Evolutionary conservation across 2,113 vertebrate species (phyloP), one percentile per base, ranked within the genome.

Genomic region (Ibidorhyncha struthersii): DNA sequence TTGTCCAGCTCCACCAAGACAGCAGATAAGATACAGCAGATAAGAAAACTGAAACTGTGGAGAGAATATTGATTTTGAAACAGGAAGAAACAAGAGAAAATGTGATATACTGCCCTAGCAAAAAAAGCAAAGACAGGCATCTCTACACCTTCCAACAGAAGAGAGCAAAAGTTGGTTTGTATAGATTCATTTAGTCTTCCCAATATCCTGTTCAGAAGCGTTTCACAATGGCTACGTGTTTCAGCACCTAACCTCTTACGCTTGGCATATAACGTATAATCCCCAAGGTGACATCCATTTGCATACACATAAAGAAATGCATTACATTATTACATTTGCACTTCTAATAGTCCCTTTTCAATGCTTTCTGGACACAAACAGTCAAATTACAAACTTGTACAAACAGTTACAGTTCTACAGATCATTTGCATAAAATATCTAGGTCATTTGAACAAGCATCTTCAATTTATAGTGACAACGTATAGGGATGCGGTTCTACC

Each of bases 61-160:
- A 78, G 29, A 89, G 30, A 95, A 91, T 89, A 95, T 82, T 94
- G 89, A 94, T 93, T 94, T 92, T 95, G 61, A 96, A 95, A 96
- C 49, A 84, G 56, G 72, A 93, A 92, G 67, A 84, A 93, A 79
- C 41, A 72, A 88, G 47, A 84, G 34, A 92, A 95, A 89, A 82
- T 40, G 52, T 77, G 45, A 91, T 91, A 63, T 19, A 77, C 67
- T 90, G 36, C 49, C 45, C 27, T 26, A 22, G 50, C 32, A 87
- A 62, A 61, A 61, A 77, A 84, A 63, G 72, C 47, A 86, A 45
- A 82, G 40, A n/a, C 9, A 2, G 9, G 12, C 67, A 82, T 47
- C 76, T 52, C 66, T 47, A 55, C 12, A 78, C 40, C 86, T 93
- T 58, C 55, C 67, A 83, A 13, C 2, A 83, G 55, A 74, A 66